phyloP scores from a whole-genome alignment of 2,113 vertebrate genomes.

The Calidris pygmaea region DNA sequence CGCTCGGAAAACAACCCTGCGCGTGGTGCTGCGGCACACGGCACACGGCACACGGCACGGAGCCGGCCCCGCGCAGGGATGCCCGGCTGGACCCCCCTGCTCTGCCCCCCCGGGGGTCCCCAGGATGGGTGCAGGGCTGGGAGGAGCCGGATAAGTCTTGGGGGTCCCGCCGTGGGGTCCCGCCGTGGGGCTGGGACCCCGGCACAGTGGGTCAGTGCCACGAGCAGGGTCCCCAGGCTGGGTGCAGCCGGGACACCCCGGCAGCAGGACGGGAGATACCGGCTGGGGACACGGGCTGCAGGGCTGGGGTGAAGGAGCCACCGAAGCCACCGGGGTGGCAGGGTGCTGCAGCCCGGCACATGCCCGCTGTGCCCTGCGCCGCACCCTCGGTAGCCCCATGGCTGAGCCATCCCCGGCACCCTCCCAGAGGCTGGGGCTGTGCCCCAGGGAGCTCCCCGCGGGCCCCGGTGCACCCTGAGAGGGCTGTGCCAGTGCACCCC shows the following conservation, averaged over 20 bases:
- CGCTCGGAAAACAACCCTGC: slow-evolving; percentile 25
- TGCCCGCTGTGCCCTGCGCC: accelerated
- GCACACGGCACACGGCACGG: not conserved
- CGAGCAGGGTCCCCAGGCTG: not conserved
- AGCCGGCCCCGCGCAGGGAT: not conserved
- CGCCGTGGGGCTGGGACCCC: not conserved
- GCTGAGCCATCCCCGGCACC: not conserved
- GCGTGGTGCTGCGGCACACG: not conserved
- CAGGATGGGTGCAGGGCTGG: not conserved
- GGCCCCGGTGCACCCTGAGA: not conserved
- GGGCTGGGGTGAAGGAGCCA: not conserved
- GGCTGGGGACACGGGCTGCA: not conserved
- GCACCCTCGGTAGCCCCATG: not conserved
- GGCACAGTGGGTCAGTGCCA: not conserved
- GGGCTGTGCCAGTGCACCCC: not conserved
- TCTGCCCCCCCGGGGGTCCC: not conserved
- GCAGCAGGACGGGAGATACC: not conserved
- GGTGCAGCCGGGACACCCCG: not conserved
- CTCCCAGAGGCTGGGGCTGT: not conserved
- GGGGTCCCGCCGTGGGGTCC: not conserved
- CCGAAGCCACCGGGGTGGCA: accelerated
- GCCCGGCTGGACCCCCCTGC: not conserved
- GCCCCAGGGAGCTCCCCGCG: not conserved
- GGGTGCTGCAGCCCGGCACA: not conserved
- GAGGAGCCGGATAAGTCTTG: not conserved